Conservation (phyloP, 2,888 invertebrate genomes). For the Tromatobia lineatoria region DNA sequence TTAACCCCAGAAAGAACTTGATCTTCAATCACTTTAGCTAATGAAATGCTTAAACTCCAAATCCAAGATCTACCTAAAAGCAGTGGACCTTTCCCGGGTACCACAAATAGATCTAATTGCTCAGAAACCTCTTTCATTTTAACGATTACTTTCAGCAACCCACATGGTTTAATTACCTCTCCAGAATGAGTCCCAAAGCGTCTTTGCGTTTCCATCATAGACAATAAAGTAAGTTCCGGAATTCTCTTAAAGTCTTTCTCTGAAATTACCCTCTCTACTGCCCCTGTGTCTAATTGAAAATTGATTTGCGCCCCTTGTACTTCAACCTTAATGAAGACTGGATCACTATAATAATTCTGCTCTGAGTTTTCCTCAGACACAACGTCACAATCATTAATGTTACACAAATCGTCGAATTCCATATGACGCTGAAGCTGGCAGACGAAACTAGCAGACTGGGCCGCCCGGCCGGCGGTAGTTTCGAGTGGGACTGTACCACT, state of each 20-base stretch:
- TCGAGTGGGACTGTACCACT: too few species aligned
- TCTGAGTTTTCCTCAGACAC: background rate
- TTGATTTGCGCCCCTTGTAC: background rate
- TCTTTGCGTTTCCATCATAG: background rate
- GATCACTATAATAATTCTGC: background rate
- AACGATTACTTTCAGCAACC: background rate
- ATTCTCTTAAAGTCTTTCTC: background rate
- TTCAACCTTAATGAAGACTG: background rate
- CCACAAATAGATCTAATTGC: background rate
- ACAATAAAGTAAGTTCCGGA: background rate
- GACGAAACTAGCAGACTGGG: too few species aligned
- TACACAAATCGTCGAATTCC: background rate
- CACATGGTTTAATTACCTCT: background rate
- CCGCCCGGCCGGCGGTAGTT: too few species aligned
- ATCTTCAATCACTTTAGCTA: background rate
- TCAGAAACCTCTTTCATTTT: background rate
- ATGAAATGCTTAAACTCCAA: background rate
- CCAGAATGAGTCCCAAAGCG: background rate
- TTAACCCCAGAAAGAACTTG: too few species aligned
- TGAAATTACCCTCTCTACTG: background rate
- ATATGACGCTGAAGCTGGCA: too few species aligned
- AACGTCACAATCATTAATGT: background rate
- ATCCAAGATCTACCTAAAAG: background rate
- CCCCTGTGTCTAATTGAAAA: background rate
- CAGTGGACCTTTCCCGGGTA: background rate